Evolutionary conservation across 2,797 vertebrate species (phyloP).

Genomic region (Falco naumanni): DNA sequence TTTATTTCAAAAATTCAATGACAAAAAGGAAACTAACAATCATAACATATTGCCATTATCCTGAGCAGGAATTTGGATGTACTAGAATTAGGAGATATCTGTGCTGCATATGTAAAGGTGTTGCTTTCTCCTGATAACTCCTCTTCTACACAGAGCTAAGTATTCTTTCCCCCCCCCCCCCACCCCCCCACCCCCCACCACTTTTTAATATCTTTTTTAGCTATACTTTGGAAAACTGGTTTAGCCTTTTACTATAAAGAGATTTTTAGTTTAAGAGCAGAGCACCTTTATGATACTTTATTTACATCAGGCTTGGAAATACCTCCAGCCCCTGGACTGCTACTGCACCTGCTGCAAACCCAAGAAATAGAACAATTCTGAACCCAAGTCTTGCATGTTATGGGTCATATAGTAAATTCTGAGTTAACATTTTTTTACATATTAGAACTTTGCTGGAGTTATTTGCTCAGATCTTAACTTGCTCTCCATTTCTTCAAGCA

Average conservation of each 20-base stretch:
- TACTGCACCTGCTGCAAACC: background rate
- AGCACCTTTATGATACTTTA: background rate
- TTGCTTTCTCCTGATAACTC: background rate
- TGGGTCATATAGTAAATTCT: fast-evolving
- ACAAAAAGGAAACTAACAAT: background rate
- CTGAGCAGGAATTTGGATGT: background rate
- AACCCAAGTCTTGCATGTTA: background rate
- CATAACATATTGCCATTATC: background rate
- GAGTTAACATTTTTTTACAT: background rate
- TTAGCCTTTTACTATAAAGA: background rate
- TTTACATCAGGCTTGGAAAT: background rate
- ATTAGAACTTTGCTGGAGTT: background rate
- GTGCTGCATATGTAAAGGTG: background rate
- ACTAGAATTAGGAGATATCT: background rate
- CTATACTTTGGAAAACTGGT: background rate
- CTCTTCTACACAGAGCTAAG: background rate
- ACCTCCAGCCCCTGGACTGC: fast-evolving
- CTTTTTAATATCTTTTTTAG: background rate
- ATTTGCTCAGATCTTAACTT: background rate
- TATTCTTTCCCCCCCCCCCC: background rate
- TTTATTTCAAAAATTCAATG: background rate
- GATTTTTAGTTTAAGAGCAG: background rate
- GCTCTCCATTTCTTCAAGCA: background rate
- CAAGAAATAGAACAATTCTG: background rate
- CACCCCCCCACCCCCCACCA: background rate